Percentiles rank a stretch among this genome's conserved stretches.
Evolutionary conservation across 2,797 vertebrate species (phyloP).

Genomic region (Carapus acus): DNA sequence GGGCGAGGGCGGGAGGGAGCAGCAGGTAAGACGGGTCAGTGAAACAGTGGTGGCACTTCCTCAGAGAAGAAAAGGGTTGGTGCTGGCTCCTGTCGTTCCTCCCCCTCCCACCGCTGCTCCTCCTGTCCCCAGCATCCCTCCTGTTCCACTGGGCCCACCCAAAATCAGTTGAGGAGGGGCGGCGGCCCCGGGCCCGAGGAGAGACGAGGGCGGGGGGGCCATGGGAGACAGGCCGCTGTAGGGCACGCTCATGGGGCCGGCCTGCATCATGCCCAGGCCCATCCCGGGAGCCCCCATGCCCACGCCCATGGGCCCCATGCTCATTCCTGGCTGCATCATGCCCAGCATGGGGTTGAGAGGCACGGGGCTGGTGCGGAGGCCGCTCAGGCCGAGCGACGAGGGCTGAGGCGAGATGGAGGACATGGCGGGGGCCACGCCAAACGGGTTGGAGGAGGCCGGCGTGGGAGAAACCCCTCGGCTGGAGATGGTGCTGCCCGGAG

Average conservation of each 20-base stretch:
- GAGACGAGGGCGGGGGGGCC: slow-evolving; percentile 63
- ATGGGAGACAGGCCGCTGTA: slow-evolving; percentile 76
- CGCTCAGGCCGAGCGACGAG: slow-evolving; percentile 73
- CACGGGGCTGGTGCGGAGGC: slow-evolving; percentile 76
- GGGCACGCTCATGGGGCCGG: slow-evolving; percentile 72
- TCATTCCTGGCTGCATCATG: slow-evolving; percentile 71
- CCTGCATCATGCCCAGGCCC: slow-evolving; percentile 74
- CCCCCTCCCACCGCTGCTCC: slow-evolving; percentile 71
- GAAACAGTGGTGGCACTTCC: slow-evolving; percentile 58
- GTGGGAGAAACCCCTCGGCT: slow-evolving; percentile 76
- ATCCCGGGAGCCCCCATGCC: slow-evolving; percentile 69
- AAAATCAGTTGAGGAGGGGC: slow-evolving; percentile 74
- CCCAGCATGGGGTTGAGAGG: slow-evolving; percentile 76
- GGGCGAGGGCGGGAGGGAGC: slow-evolving; percentile 42
- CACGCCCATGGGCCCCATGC: slow-evolving; percentile 65
- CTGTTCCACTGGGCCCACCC: slow-evolving; percentile 68
- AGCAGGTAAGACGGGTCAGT: slow-evolving; percentile 61
- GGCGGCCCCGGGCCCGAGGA: slow-evolving; percentile 62
- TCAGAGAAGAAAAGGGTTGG: slow-evolving; percentile 84
- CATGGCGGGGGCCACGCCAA: slow-evolving; percentile 71
- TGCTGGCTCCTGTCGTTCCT: slow-evolving; percentile 71
- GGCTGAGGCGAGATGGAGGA: slow-evolving; percentile 78
- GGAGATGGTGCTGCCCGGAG: slow-evolving; percentile 76
- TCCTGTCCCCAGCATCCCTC: slow-evolving; percentile 71
- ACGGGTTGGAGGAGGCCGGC: slow-evolving; percentile 76